These are phyloP conservation scores for Brachionus manjavacas DNA, from an alignment of 1,140 invertebrate genomes.

Conservation along the genomic window DNA sequence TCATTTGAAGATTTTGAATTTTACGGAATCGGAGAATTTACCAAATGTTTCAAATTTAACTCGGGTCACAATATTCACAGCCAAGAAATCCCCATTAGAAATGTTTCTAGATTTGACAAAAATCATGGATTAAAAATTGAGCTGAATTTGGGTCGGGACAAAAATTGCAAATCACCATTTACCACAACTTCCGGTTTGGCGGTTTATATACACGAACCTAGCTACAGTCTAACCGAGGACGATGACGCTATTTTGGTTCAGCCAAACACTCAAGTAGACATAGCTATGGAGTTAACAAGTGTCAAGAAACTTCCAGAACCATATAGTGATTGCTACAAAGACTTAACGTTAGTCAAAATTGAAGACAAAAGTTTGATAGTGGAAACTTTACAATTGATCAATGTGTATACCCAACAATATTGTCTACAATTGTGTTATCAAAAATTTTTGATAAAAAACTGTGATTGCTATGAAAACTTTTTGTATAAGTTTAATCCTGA, in stretches of 20 bases:
- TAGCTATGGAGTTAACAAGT: neutral
- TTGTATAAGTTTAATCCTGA: neutral
- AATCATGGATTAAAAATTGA: constrained; percentile 2
- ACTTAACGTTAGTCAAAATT: neutral
- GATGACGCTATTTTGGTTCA: neutral
- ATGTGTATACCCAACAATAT: constrained; percentile 12
- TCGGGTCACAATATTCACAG: neutral
- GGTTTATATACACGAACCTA: neutral
- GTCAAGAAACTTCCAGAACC: neutral
- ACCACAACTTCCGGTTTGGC: neutral
- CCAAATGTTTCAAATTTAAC: constrained; percentile 16
- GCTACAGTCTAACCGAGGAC: constrained; percentile 22
- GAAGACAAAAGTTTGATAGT: neutral
- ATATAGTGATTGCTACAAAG: constrained; percentile 3
- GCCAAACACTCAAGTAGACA: constrained; percentile 16
- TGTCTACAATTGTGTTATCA: constrained; percentile 25
- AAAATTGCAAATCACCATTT: neutral
- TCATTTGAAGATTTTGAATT: neutral
- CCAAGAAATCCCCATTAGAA: neutral
- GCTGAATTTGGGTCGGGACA: neutral
- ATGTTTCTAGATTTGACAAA: neutral
- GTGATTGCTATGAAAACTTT: constrained; percentile 4
- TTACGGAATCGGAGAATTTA: constrained; percentile 3
- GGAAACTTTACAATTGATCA: neutral
- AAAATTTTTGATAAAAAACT: constrained; percentile 27